Percentiles rank a stretch among this genome's conserved stretches.
These are phyloP conservation scores for Lagodon rhomboides DNA, from an alignment of 2,797 vertebrate species.

Conservation along the genomic window DNA sequence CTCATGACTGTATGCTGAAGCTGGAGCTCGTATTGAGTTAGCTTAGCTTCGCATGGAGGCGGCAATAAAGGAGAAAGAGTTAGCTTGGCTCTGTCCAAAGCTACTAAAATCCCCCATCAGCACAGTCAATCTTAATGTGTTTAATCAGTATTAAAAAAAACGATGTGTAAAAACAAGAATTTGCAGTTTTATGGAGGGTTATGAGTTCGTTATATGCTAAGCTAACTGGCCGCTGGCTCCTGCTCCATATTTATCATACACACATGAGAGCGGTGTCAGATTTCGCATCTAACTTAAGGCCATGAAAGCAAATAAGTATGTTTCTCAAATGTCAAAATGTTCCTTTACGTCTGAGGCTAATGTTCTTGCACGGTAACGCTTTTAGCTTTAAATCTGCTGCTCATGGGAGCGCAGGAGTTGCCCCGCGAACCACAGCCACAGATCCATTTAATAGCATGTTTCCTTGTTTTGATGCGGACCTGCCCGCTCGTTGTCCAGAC, in stretches of 20 bases:
- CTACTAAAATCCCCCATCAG: not conserved
- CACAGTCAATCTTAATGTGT: not conserved
- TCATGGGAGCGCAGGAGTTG: slow-evolving; percentile 25
- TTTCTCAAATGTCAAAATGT: not conserved
- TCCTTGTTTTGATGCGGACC: slow-evolving; percentile 53
- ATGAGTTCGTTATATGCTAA: not conserved
- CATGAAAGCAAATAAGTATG: not conserved
- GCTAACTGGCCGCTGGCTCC: not conserved
- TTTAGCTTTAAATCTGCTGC: slow-evolving; percentile 14
- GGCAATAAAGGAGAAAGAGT: not conserved
- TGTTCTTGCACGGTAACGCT: not conserved
- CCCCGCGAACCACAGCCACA: slow-evolving; percentile 31
- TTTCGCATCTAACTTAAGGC: not conserved
- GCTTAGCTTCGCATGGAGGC: not conserved
- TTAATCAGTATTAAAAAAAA: not conserved
- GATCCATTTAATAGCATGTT: slow-evolving; percentile 49
- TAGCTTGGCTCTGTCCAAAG: not conserved
- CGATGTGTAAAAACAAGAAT: not conserved
- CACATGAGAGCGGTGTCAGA: not conserved
- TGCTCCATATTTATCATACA: not conserved
- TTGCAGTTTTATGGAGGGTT: not conserved
- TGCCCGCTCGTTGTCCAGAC: slow-evolving; percentile 53
- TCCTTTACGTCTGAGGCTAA: not conserved
- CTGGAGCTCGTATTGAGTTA: too few relatives aligned
- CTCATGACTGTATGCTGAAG: too few relatives aligned